Evolutionary conservation across 2,113 vertebrate species (phyloP), one percentile per base, ranked within the genome.

Genomic region (Tamias sibiricus): DNA sequence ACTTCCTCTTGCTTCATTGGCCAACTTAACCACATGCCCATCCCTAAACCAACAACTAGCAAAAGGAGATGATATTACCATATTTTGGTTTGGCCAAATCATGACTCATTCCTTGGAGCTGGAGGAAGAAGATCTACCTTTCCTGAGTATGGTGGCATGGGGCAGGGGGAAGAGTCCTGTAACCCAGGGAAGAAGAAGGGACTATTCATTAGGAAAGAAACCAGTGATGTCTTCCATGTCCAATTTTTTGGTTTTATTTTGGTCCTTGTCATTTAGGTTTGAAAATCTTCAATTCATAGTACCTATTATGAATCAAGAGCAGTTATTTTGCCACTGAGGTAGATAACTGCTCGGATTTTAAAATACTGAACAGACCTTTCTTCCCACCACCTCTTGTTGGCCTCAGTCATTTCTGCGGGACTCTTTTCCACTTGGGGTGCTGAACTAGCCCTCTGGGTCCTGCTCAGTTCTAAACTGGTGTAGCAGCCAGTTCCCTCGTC

Each of bases 261-360:
- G 71, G 37, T 71, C 24, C 44, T 93, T 80, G 32, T 84, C 66
- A 95, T 49, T 88, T 76, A 74, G 40, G 26, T 37, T 95, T 84
- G 66, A 81, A 95, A 91, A 26, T 32, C 74, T 83, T 77, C 52
- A 40, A 22, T 52, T 77, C n/a, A 59, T 59, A 72, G 11, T 17
- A 44, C 13, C 76, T 42, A 19, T 10, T 86, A 0, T 74, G 40
- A 44, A 44, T 88, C 77, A 82, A 69, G 47, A 75, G 59, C 2
- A 69, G 1, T 57, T 74, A 68, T 62, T 80, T 83, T 30, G 82
- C 47, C 59, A 40, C 8, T 49, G 52, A 95, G 49, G 22, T 14
- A 83, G 54, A 68, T 32, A 79, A 28, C 17, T 32, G 17, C 64
- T 62, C 54, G 84, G 12, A 75, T 75, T 76, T 92, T 66, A 84